phyloP scores from a whole-genome alignment of 2,797 vertebrate species.

The Heterohyrax brucei region DNA sequence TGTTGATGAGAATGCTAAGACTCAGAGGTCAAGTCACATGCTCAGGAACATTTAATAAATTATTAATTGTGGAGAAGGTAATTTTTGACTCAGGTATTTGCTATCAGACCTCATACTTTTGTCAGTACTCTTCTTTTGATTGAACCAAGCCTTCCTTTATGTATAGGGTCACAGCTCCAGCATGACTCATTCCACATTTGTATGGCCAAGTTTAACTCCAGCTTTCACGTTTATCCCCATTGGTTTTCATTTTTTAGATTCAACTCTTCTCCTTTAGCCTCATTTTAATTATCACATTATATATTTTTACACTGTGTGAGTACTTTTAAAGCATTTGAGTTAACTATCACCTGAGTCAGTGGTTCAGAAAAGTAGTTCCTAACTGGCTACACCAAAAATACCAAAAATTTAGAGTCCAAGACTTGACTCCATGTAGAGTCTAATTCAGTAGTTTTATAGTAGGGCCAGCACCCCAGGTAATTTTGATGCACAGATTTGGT shows the following conservation, averaged over 20 bases:
- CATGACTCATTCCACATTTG: neutral
- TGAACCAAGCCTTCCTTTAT: neutral
- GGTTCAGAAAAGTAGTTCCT: neutral
- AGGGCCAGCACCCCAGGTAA: neutral
- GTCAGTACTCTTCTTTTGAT: neutral
- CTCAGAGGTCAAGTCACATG: neutral
- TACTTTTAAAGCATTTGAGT: slow-evolving; percentile 46
- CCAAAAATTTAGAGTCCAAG: neutral
- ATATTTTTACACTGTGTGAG: neutral
- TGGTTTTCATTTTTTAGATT: slow-evolving; percentile 33
- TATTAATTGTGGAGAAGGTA: slow-evolving; percentile 16
- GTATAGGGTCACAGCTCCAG: neutral
- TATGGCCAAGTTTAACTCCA: neutral
- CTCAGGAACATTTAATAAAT: slow-evolving; percentile 23
- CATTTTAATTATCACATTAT: slow-evolving; percentile 14
- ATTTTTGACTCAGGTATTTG: slow-evolving; percentile 62
- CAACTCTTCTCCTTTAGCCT: neutral
- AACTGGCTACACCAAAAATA: neutral
- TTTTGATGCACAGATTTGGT: neutral
- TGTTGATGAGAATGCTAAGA: slow-evolving; percentile 7
- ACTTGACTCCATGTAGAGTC: neutral
- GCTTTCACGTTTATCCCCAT: neutral
- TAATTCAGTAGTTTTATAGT: neutral
- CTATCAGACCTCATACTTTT: neutral
- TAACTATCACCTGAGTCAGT: neutral